These are phyloP conservation scores for Macrochelys suwanniensis DNA, from an alignment of 2,797 vertebrate genomes.

Conservation along the genomic window DNA sequence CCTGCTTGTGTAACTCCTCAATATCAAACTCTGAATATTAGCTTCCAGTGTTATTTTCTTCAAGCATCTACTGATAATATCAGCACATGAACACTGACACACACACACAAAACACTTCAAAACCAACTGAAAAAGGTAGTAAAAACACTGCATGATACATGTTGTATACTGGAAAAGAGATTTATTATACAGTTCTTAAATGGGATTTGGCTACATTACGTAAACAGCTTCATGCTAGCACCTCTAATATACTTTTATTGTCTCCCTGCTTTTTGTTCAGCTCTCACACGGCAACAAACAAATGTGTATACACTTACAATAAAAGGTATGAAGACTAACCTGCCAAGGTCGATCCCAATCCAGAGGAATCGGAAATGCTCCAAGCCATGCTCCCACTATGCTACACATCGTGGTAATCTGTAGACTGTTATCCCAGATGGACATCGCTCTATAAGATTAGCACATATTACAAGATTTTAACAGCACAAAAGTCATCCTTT, in stretches of 20 bases:
- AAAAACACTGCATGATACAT: neutral
- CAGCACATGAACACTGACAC: neutral
- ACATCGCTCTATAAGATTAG: slow-evolving; percentile 87
- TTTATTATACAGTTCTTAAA: neutral
- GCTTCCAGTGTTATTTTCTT: neutral
- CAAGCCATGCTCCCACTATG: slow-evolving; percentile 92
- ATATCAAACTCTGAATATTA: neutral
- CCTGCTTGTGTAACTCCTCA: neutral
- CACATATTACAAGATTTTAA: neutral
- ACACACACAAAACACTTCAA: neutral
- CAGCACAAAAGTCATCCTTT: neutral
- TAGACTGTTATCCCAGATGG: slow-evolving; percentile 95
- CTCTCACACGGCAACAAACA: neutral
- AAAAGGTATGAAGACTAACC: slow-evolving; percentile 74
- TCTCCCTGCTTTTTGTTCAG: neutral
- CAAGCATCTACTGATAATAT: neutral
- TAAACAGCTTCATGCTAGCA: neutral
- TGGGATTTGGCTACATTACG: neutral
- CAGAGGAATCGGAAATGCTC: slow-evolving; percentile 92
- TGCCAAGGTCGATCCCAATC: slow-evolving; percentile 90
- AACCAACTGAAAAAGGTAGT: neutral
- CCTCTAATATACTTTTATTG: neutral
- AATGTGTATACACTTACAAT: fast-evolving
- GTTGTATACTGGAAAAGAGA: neutral
- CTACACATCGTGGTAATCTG: slow-evolving; percentile 93